phyloP scores from a whole-genome alignment of 2,797 vertebrate genomes.

The Denticeps clupeoides region DNA sequence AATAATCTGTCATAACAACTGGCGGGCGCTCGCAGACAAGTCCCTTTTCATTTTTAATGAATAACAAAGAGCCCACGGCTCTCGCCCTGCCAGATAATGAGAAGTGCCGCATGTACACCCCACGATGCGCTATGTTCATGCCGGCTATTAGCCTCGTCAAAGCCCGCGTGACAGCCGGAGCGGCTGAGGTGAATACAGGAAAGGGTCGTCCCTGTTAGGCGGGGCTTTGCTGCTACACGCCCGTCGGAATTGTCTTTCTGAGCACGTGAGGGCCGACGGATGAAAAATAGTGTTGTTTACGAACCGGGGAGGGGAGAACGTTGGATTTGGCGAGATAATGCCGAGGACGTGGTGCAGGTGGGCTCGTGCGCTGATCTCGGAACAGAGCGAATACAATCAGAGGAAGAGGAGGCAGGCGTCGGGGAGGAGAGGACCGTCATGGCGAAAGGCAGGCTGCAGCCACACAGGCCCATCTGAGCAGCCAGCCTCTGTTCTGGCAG shows the following conservation, averaged over 20 bases:
- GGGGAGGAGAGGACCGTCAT: neutral
- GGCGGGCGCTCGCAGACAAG: slow-evolving; percentile 9
- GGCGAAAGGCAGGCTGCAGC: too few species aligned
- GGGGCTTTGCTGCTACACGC: neutral
- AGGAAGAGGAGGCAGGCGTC: too few species aligned
- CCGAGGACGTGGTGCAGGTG: too few species aligned
- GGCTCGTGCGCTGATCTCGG: too few species aligned
- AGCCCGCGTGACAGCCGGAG: slow-evolving; percentile 18
- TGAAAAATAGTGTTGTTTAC: too few species aligned
- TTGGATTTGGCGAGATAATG: too few species aligned
- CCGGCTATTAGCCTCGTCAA: slow-evolving; percentile 23
- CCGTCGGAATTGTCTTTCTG: neutral
- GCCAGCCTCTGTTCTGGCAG: neutral
- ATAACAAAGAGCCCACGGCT: slow-evolving; percentile 18
- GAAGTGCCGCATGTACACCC: slow-evolving; percentile 16
- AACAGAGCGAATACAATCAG: too few species aligned
- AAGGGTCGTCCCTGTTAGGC: slow-evolving; percentile 12
- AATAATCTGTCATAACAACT: slow-evolving; percentile 29
- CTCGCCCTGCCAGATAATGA: slow-evolving; percentile 18
- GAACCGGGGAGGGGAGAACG: too few species aligned
- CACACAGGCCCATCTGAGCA: too few species aligned
- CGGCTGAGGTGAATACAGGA: slow-evolving; percentile 12
- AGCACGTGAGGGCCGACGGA: neutral
- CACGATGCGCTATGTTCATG: slow-evolving; percentile 21
- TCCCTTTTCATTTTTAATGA: slow-evolving; percentile 29